phyloP scores from a whole-genome alignment of 2,888 invertebrate species.

The Trichopria drosophilae region DNA sequence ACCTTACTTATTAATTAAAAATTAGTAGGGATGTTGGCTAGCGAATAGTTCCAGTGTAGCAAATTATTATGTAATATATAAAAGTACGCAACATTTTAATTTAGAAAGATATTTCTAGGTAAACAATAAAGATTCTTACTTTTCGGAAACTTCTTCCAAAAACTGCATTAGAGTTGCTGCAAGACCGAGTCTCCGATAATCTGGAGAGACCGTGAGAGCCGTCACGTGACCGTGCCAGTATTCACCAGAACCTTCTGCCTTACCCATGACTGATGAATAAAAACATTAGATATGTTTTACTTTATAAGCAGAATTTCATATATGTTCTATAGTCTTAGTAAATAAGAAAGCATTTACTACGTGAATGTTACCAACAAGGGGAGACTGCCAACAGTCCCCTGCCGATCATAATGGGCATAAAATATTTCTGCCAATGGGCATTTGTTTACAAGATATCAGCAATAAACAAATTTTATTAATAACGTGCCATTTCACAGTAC shows the following conservation, averaged over 20 bases:
- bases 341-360: too few species aligned
- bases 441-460: too few species aligned
- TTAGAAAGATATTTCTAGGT: background rate
- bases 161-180: slow-evolving; percentile 93
- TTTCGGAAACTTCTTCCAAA: slow-evolving; percentile 94
- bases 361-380: too few species aligned
- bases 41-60: slow-evolving; percentile 13
- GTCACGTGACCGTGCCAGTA: slow-evolving; percentile 99
- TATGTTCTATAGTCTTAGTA: background rate
- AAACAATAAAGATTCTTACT: slow-evolving; percentile 61
- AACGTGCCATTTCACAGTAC: too few species aligned
- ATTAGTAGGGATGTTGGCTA: too few species aligned
- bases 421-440: too few species aligned
- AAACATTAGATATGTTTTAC: slow-evolving; percentile 5
- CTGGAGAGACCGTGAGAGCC: slow-evolving; percentile 93
- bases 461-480: too few species aligned
- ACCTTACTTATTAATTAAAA: too few species aligned
- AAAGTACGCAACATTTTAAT: too few species aligned
- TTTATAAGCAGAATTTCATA: background rate
- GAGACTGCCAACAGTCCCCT: too few species aligned
- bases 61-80: background rate
- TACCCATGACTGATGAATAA: slow-evolving; percentile 87
- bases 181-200: slow-evolving; percentile 87
- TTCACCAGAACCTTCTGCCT: slow-evolving; percentile 93
- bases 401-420: too few species aligned